Conservation (phyloP, 1,140 invertebrate genomes). For the Dolichoris vasculosae region DNA sequence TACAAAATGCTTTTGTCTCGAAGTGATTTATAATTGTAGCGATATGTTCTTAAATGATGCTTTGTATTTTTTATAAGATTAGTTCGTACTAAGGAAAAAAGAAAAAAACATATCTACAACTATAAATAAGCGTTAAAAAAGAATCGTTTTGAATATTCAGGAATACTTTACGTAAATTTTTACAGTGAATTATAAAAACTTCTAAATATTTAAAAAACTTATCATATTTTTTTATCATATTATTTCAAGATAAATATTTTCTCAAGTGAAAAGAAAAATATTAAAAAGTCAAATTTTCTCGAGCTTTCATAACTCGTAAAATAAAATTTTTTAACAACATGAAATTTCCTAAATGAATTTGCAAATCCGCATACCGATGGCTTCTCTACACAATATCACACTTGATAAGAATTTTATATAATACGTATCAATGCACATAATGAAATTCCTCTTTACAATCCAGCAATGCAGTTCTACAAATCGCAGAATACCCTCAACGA, state of each 20-base stretch:
- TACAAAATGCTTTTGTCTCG: conserved; percentile 38
- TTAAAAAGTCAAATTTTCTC: background rate
- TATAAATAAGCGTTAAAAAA: conserved; percentile 20
- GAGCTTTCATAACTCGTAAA: background rate
- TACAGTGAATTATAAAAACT: background rate
- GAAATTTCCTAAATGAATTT: background rate
- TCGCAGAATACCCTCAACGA: conserved; percentile 23
- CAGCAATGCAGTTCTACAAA: background rate
- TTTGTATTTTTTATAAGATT: conserved; percentile 5
- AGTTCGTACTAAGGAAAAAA: background rate
- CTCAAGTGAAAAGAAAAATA: too few relatives aligned
- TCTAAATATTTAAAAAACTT: background rate
- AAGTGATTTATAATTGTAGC: conserved; percentile 45
- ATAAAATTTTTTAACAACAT: background rate
- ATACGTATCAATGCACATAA: conserved; percentile 17
- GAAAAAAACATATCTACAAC: background rate
- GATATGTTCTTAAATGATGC: background rate
- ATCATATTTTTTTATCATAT: background rate
- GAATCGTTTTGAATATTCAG: background rate
- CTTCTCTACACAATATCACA: background rate
- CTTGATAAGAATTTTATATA: background rate
- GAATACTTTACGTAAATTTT: background rate
- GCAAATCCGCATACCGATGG: background rate
- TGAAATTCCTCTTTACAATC: conserved; percentile 28
- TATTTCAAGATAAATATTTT: background rate